A percentile compares a stretch with the other conserved stretches of the same genome.
Evolutionary conservation across 1,140 invertebrate species (phyloP).

Genomic region (Microplitis demolitor): DNA sequence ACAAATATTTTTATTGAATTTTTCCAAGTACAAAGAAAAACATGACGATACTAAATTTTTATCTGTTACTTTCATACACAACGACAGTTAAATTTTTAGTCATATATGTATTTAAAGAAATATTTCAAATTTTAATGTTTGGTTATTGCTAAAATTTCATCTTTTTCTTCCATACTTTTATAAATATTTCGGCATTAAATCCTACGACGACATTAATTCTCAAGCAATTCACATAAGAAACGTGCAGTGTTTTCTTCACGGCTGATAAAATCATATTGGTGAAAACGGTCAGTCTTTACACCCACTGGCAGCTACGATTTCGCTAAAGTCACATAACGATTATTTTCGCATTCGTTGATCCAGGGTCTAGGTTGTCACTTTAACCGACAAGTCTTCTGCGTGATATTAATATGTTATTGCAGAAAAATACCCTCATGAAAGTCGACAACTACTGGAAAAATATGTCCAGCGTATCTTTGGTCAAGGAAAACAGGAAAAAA

Average conservation of each 20-base stretch:
- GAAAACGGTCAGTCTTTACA: constrained; percentile 22
- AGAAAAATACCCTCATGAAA: constrained; percentile 61
- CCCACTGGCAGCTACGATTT: constrained; percentile 21
- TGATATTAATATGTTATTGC: constrained; percentile 64
- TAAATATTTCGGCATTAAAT: constrained; percentile 30
- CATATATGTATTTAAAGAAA: too few species aligned
- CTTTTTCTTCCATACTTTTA: too few species aligned
- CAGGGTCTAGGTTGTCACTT: constrained; percentile 37
- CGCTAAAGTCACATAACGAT: constrained; percentile 34
- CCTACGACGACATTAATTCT: constrained; percentile 45
- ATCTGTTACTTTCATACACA: too few species aligned
- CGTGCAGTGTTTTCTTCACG: constrained; percentile 56
- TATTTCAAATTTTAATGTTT: too few species aligned
- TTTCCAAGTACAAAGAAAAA: too few species aligned
- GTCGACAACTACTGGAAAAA: constrained; percentile 59
- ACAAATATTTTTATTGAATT: too few species aligned
- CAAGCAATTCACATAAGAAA: constrained; percentile 37
- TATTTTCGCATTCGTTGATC: constrained; percentile 45
- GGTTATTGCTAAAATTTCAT: too few species aligned
- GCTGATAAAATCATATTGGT: constrained; percentile 48
- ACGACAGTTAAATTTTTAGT: too few species aligned
- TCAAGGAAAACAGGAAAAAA: neutral
- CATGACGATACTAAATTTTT: too few species aligned
- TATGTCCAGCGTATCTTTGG: constrained; percentile 44
- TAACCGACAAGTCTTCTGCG: constrained; percentile 50